These are phyloP conservation scores for Phyllopteryx taeniolatus DNA, from an alignment of 2,113 vertebrate species.

Conservation along the genomic window DNA sequence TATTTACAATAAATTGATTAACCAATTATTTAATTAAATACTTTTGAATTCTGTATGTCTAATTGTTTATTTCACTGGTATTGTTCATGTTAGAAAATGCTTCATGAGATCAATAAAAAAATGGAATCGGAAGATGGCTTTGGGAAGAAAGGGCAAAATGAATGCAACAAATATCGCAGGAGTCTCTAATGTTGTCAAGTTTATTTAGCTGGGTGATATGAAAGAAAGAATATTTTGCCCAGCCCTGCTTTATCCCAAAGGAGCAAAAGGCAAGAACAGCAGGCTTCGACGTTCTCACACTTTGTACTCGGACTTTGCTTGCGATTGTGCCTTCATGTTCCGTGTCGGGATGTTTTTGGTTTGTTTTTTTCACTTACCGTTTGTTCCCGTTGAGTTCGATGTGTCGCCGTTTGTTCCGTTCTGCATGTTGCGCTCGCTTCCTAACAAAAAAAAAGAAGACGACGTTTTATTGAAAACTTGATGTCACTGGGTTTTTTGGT, in stretches of 20 bases:
- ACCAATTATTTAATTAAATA: no score
- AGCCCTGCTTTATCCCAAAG: neutral
- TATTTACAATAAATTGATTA: no score
- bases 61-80: no score
- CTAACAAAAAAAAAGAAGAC: neutral
- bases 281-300: conserved; percentile 30
- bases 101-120: no score
- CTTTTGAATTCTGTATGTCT: no score
- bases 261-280: neutral
- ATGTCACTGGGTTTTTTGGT: conserved; percentile 7
- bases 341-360: conserved; percentile 40
- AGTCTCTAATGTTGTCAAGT: no score
- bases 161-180: no score
- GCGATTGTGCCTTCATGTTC: conserved; percentile 77
- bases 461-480: neutral
- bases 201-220: no score
- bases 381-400: conserved; percentile 26
- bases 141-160: no score
- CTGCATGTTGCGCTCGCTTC: neutral
- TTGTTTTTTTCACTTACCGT: conserved; percentile 45
- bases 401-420: conserved; percentile 15
- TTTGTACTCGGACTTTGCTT: conserved; percentile 72
- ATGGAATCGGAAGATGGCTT: no score
- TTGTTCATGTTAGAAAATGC: no score
- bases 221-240: neutral